Conservation (phyloP, 1,140 invertebrate species). For the Tyrophagus putrescentiae region DNA sequence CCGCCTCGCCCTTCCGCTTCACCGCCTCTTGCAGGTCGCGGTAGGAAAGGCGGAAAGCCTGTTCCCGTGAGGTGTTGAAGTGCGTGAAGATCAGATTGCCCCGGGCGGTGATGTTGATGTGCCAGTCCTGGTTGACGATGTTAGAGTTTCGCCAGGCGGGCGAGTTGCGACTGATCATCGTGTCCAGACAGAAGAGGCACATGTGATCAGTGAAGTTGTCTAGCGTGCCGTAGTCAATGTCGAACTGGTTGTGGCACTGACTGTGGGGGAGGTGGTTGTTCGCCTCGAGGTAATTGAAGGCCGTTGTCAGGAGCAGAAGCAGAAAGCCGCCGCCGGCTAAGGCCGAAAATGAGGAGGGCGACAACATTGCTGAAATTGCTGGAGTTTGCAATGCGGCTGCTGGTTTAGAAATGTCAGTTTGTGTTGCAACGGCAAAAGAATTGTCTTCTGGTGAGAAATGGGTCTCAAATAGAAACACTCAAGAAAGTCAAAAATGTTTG, state of each 20-base stretch:
- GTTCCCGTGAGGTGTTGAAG: neutral
- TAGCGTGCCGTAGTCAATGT: neutral
- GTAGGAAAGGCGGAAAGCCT: neutral
- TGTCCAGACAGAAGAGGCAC: slow-evolving; percentile 3
- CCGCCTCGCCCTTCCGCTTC: neutral
- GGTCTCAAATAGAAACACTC: too few relatives aligned
- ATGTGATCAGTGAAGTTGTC: neutral
- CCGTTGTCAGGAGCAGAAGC: too few relatives aligned
- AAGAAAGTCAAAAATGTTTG: too few relatives aligned
- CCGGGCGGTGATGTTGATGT: neutral
- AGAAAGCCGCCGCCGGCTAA: too few relatives aligned
- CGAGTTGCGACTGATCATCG: neutral
- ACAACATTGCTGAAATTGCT: too few relatives aligned
- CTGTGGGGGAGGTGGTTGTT: too few relatives aligned
- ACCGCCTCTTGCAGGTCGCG: neutral
- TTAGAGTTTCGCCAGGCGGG: neutral
- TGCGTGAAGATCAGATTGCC: neutral
- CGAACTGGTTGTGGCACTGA: neutral
- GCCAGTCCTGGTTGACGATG: neutral
- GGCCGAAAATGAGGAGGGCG: too few relatives aligned
- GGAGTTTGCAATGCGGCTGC: too few relatives aligned
- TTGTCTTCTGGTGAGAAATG: too few relatives aligned
- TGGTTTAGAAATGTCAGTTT: too few relatives aligned
- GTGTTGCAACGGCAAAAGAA: too few relatives aligned
- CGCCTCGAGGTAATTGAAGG: too few relatives aligned